Conservation (phyloP, 64 coral and sea anemone species). For the Anthopleura sola region DNA sequence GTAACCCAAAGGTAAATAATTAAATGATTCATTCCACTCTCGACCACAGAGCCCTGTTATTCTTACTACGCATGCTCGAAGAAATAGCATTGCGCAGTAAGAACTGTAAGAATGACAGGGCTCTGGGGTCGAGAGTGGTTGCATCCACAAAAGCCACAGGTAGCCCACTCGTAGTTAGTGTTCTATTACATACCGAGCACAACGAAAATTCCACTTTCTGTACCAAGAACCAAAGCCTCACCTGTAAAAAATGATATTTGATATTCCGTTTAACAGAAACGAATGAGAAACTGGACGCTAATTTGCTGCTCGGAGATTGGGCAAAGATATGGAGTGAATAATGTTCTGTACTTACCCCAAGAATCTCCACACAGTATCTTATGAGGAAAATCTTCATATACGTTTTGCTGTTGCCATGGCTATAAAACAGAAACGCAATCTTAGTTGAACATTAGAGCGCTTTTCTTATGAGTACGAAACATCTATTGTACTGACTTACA, state of each 20-base stretch:
- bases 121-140: too few species aligned
- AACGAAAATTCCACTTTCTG: conserved; percentile 84
- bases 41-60: too few species aligned
- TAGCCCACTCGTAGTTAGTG: background rate
- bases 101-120: too few species aligned
- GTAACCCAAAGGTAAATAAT: background rate
- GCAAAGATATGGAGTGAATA: too few species aligned
- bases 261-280: too few species aligned
- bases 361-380: conserved; percentile 92
- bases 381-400: conserved; percentile 86
- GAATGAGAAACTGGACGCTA: too few species aligned
- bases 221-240: conserved; percentile 73
- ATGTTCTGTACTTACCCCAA: conserved; percentile 68
- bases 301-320: too few species aligned
- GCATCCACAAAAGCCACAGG: background rate
- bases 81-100: too few species aligned
- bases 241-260: conserved; percentile 30
- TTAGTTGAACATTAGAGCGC: background rate
- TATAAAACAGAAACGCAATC: conserved; percentile 13
- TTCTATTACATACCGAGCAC: conserved; percentile 45
- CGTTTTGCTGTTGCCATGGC: conserved; percentile 87
- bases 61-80: too few species aligned
- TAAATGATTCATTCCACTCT: too few species aligned
- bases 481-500: background rate
- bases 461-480: too few species aligned